phyloP scores from a whole-genome alignment of 2,888 invertebrate species.

The Monopis laevigella region DNA sequence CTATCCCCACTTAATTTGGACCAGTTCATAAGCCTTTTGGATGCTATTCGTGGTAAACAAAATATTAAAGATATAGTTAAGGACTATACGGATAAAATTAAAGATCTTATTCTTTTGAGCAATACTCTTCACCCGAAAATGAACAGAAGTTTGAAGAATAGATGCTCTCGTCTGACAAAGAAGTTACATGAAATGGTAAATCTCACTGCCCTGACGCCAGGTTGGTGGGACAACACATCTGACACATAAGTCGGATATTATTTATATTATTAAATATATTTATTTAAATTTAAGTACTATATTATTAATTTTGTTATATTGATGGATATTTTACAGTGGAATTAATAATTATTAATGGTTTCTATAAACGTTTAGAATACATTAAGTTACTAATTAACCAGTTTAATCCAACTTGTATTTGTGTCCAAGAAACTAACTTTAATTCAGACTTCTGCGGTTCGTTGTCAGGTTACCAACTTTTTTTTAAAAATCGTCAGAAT shows the following conservation, averaged over 20 bases:
- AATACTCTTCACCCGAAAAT: conserved; percentile 12
- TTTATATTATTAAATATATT: too few relatives aligned
- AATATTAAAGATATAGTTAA: conserved; percentile 15
- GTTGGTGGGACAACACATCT: too few relatives aligned
- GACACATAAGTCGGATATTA: too few relatives aligned
- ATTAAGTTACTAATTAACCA: too few relatives aligned
- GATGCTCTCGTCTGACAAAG: conserved; percentile 9
- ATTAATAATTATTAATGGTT: conserved; percentile 7
- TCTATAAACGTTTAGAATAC: conserved; percentile 2
- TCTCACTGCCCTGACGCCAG: too few relatives aligned
- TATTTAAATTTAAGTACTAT: background rate
- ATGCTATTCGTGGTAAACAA: conserved; percentile 15
- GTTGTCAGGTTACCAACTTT: too few relatives aligned
- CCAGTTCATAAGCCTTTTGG: conserved; percentile 18
- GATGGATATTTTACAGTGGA: too few relatives aligned
- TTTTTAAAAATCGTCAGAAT: too few relatives aligned
- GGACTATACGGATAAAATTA: background rate
- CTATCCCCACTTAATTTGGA: conserved; percentile 12
- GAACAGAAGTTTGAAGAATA: conserved; percentile 14
- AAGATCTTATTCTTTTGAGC: conserved; percentile 2
- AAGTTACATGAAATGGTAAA: conserved; percentile 11
- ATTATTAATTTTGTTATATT: too few relatives aligned
- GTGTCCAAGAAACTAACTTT: too few relatives aligned
- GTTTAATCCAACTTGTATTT: too few relatives aligned
- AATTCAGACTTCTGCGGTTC: too few relatives aligned